phyloP scores from a whole-genome alignment of 2,797 vertebrate species.

The Pitangus sulphuratus region DNA sequence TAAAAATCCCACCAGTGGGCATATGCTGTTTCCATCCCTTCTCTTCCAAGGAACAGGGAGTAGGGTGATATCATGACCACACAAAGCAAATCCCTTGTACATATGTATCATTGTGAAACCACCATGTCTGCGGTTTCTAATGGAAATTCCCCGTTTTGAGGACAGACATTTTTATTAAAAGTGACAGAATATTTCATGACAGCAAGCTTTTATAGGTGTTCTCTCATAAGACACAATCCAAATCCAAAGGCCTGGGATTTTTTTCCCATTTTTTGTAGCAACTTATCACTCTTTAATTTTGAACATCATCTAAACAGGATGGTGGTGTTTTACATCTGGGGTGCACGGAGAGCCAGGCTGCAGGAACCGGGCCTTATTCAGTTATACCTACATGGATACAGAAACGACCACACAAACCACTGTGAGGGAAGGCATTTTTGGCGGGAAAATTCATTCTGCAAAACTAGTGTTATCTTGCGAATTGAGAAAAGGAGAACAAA shows the following conservation, averaged over 20 bases:
- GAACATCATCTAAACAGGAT: not conserved
- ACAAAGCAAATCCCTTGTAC: not conserved
- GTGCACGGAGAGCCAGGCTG: not conserved
- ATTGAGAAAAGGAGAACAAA: slow-evolving; percentile 59
- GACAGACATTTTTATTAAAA: not conserved
- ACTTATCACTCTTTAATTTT: not conserved
- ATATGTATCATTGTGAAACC: not conserved
- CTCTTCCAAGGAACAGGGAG: not conserved
- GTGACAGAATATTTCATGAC: not conserved
- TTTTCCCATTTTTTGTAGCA: not conserved
- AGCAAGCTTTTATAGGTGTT: not conserved
- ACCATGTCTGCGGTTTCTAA: not conserved
- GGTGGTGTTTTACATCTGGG: not conserved
- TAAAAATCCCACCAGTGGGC: not conserved
- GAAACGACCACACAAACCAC: not conserved
- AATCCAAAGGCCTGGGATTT: not conserved
- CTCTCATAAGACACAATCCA: not conserved
- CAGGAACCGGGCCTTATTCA: not conserved
- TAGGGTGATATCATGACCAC: not conserved
- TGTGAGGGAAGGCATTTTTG: not conserved
- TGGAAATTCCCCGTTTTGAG: not conserved
- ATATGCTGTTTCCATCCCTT: not conserved
- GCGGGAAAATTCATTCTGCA: slow-evolving; percentile 13
- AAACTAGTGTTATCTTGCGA: not conserved
- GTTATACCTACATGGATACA: accelerated